These are phyloP conservation scores for Plotosus lineatus DNA, from an alignment of 2,113 vertebrate genomes.

Conservation along the genomic window DNA sequence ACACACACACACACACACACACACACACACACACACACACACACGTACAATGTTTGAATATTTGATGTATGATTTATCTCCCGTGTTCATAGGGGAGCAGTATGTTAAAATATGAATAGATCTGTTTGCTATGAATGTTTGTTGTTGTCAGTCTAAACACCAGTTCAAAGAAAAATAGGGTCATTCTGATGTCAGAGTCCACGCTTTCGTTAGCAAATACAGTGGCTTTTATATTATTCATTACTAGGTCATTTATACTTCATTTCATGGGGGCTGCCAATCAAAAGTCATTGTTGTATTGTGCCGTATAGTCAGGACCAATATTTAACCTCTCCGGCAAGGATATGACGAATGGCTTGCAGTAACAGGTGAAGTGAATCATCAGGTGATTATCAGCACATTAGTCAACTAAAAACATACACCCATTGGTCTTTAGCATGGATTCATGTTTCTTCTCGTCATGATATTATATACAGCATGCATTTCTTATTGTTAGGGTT, in stretches of 20 bases:
- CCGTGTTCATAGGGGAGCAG: conserved; percentile 57
- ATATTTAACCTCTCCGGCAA: conserved; percentile 62
- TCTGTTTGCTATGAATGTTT: conserved; percentile 61
- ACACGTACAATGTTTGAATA: conserved; percentile 54
- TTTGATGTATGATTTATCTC: conserved; percentile 65
- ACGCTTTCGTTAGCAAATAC: conserved; percentile 60
- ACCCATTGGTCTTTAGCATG: conserved; percentile 58
- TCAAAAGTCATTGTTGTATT: conserved; percentile 59
- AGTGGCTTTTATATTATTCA: conserved; percentile 63
- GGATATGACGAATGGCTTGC: conserved; percentile 48
- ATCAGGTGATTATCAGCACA: conserved; percentile 59
- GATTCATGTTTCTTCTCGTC: conserved; percentile 35
- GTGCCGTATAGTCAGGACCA: conserved; percentile 57
- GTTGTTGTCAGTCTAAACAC: conserved; percentile 63
- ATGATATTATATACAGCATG: conserved; percentile 31
- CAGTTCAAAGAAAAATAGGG: conserved; percentile 61
- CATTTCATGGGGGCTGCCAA: conserved; percentile 58
- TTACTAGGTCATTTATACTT: conserved; percentile 55
- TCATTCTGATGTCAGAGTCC: conserved; percentile 47
- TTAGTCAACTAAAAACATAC: conserved; percentile 56
- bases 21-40: conserved; percentile 32
- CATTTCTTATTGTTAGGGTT: conserved; percentile 6
- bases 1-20: conserved; percentile 33
- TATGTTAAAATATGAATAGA: conserved; percentile 67
- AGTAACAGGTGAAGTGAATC: conserved; percentile 47